Percentiles rank a stretch among this genome's conserved stretches.
Conservation (phyloP, 2,888 invertebrate genomes). For the Prosapia bicincta region DNA sequence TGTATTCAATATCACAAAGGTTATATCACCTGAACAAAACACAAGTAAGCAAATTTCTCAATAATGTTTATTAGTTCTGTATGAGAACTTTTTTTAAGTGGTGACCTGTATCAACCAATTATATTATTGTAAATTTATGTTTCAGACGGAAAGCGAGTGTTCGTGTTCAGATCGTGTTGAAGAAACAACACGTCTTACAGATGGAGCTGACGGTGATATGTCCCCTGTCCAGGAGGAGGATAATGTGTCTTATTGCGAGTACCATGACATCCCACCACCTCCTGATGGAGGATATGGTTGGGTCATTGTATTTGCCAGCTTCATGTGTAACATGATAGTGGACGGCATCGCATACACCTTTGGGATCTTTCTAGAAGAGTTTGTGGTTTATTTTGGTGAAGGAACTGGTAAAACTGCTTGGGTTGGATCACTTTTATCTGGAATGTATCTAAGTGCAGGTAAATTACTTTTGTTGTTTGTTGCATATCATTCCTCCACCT, state of each 20-base stretch:
- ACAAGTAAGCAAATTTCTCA: too few species aligned
- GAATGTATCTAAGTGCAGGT: conserved; percentile 93
- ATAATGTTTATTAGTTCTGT: too few species aligned
- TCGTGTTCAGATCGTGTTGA: conserved; percentile 59
- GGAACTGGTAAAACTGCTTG: conserved; percentile 87
- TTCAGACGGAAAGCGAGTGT: conserved; percentile 82
- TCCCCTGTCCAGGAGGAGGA: conserved; percentile 55
- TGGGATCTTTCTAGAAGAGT: conserved; percentile 83
- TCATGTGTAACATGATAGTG: conserved; percentile 97
- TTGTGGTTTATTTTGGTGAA: conserved; percentile 76
- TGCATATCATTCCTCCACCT: too few species aligned
- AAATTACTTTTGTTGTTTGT: too few species aligned
- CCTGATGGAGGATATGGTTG: conserved; percentile 88
- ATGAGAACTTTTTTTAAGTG: too few species aligned
- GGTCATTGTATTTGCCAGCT: conserved; percentile 94
- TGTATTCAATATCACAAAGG: too few species aligned
- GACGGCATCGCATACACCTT: conserved; percentile 99
- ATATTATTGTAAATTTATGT: too few species aligned
- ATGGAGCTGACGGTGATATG: conserved; percentile 51
- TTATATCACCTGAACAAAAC: too few species aligned
- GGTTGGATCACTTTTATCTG: conserved; percentile 92
- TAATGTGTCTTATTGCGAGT: conserved; percentile 59
- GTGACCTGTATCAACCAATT: too few species aligned
- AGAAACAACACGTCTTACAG: conserved; percentile 75
- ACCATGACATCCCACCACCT: conserved; percentile 77